Evolutionary conservation across 2,888 invertebrate genomes (phyloP).

Genomic region (Ctena decussata): DNA sequence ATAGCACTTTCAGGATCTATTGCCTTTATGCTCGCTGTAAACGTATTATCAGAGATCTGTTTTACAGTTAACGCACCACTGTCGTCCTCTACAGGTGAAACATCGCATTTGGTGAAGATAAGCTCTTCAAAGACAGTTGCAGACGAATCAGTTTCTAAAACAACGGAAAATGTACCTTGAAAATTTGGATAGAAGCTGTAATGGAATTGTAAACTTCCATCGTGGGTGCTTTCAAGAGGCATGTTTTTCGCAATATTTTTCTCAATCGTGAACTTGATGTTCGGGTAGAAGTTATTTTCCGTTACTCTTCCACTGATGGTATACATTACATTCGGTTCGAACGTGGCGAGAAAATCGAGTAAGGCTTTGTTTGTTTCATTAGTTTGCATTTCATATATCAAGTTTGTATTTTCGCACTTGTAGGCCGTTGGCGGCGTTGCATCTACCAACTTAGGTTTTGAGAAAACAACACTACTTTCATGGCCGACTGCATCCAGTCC

Average conservation of each 20-base stretch:
- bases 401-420: background rate
- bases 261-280: background rate
- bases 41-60: conserved; percentile 17
- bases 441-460: conserved; percentile 53
- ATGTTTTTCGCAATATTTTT: background rate
- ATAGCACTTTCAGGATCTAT: conserved; percentile 52
- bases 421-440: conserved; percentile 26
- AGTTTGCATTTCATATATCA: background rate
- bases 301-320: background rate
- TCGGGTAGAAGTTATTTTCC: no score
- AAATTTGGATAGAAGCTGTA: background rate
- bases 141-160: background rate
- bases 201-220: background rate
- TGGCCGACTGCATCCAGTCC: conserved; percentile 67
- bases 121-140: background rate
- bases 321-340: background rate
- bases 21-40: conserved; percentile 25
- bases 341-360: background rate
- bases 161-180: background rate
- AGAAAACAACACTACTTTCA: conserved; percentile 39
- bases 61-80: background rate
- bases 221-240: background rate
- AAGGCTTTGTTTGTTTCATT: background rate
- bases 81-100: background rate
- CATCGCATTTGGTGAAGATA: background rate